Evolutionary conservation across 2,113 vertebrate genomes (phyloP), one percentile per base, ranked within the genome.

Genomic region (Melanerpes formicivorus): DNA sequence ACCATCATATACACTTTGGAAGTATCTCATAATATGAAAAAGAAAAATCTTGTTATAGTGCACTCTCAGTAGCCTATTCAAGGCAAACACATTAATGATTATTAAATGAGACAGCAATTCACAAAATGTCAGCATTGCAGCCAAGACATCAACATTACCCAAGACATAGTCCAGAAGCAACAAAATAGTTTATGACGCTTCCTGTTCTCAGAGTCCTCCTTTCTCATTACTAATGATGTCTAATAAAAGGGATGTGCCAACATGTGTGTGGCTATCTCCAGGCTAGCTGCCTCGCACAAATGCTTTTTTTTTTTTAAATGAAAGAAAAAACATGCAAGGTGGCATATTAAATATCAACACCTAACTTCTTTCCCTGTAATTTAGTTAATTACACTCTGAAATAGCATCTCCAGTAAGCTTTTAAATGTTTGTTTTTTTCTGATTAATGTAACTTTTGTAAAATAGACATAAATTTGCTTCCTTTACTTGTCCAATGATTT

Each of bases 81-180:
- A 88, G 48, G 65, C 90, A 91, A 94, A 74, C 80, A 58, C 48
- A 72, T 96, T 91, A 93, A 19, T 94, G 88, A 75, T 88, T 93
- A 91, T 94, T 69, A 84, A 93, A 95, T 58, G 73, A 88, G 90
- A 70, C 80, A 88, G 55, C 62, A 58, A 58, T 75, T 91, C 70
- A 75, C 67, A 78, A 93, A 85, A 91, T 54, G 66, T 84, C 95
- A 94, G 56, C 42, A 10, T 80, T 83, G 82, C 42, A 94, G 90
- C 58, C 73, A 78, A 74, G 90, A 72, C 29, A 62, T 86, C 93
- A 95, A 94, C 60, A 72, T 79, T 88, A 90, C 23, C 16, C 48
- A 56, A 70, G 77, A 96, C 62, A 86, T 65, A 95, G 48, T 88
- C 95, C 95, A 96, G 95, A 90, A 91, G 65, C 88, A 90, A 60